Base-by-base conservation (phyloP, 2,888 invertebrate genomes). In the Microctonus hyperodae region DNA sequence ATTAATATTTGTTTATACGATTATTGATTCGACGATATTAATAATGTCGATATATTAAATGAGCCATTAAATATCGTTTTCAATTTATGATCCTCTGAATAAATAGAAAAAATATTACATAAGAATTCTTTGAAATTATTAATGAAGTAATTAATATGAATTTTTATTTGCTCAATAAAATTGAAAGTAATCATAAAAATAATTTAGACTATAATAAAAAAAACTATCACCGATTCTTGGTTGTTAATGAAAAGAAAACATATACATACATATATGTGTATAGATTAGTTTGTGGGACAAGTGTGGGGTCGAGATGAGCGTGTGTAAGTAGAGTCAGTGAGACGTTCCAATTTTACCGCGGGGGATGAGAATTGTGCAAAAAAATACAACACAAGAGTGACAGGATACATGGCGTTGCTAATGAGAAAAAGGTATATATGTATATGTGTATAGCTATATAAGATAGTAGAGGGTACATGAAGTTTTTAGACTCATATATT, bases 231-330 rank as follows among this genome's bases (percentile, higher is more conserved):
- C 28, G 58, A 63, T 69, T 62, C 40, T 70, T 65, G 61, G 67
- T 69, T 71, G 74, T 74, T 79, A 80, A 80, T 81, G 78, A 81
- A 81, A 80, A 79, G 78, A 77, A 80, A 80, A 80, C 71, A 80
- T 74, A 79, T 79, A 79, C 76, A 77, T 72, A 70, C 5, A n/a
- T 9, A 37, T 37, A 44, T 73, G 79, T 74, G 79, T 79, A 79
- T 75, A 76, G 72, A 71, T 58, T 25, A 61, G 57, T 13, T 40
- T 31, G 61, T 56, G 35, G 59, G 60, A 31, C 31, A 6, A 67
- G 44, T 56, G 55, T 25, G 57, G n/a, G 33, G 25, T 48, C 16
- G 40, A 40, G 59, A 62, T 23, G 53, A 65, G 56, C 40, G 63
- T 53, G 51, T 65, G 53, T 55, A 35, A 55, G 66, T 65, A 62